Base-by-base conservation (phyloP, 2,113 vertebrate species). In the Forbesichthys papilliferus region DNA sequence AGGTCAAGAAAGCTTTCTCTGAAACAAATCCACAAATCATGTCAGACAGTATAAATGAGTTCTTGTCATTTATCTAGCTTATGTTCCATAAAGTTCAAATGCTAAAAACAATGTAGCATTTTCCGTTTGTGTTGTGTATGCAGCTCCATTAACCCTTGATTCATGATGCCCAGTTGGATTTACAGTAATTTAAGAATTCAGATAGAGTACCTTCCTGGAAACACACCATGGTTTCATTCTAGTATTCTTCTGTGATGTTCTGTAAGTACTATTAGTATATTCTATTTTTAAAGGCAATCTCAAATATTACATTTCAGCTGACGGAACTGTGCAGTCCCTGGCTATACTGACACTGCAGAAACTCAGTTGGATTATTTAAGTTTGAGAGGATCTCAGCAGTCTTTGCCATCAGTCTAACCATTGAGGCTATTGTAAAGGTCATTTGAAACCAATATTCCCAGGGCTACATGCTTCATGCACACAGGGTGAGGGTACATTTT, bases 401-500 rank as follows among this genome's bases (percentile, higher is more conserved):
- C 16, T 64, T 57, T 68, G 54, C 16, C 16, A 16, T 16, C 16
- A 83, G 71, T 66, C 74, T 60, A 80, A 75, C 80, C 72, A 51
- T 9, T 33, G 66, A 56, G 56, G 70, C 61, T 62, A 66, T 16
- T 71, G 58, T 56, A n/a, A 85, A 84, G 82, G 80, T 86, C 81
- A 80, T 66, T 13, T 36, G 9, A 20, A 54, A 53, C 11, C 27
- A 49, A 42, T 14, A n/a, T 14, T 53, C 53, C 69, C 60, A 70
- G 57, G 56, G 63, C 49, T 75, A 62, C 67, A 74, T 4, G 42
- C 54, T 63, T 18, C 63, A 54, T 53, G 9, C 69, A 66, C 65
- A 58, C 65, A 53, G 47, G 14, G 13, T 10, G 49, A 55, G 55
- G 34, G 64, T 1, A 0, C 69, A 57, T 64, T 47, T 18, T 54